Evolutionary conservation across 2,888 invertebrate genomes (phyloP), one percentile per base, ranked within the genome.

Genomic region (Spialia ferax): DNA sequence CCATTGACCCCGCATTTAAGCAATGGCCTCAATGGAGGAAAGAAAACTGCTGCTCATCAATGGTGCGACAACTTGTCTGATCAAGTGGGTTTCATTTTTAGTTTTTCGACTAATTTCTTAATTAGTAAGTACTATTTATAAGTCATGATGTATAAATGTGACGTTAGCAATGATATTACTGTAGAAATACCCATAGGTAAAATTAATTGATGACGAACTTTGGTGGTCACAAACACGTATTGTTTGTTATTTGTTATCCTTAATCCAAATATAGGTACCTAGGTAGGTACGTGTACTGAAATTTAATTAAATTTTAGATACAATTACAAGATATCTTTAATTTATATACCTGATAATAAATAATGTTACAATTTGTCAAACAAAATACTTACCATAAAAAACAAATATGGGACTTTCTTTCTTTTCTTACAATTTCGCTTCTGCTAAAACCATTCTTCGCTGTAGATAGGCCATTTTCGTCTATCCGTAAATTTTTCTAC

Each of bases 41-140:
- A 94, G 86, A 94, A 95, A 82, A 93, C 93, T 45, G 85, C 88
- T 50, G 94, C 95, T 60, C 94, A 95, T 80, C 91, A 91, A 76
- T 95, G 95, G 94, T 94, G 94, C 75, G 94, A 95, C 79, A 95
- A 94, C 77, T 86, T 95, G 72, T 94, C 94, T 45, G 95, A 95
- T 80, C 95, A 95, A 95, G 95, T 96, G 93, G 94, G 88, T 67
- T 59, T 50, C 4, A 11, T 50, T 57, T 38, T 18, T n/a, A 38
- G n/a, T 11, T 13, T n/a, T n/a, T n/a, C n/a, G n/a, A n/a, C n/a
- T n/a, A n/a, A n/a, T n/a, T 38, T 38, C 35, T 35, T 11, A 35
- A 4, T 23, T 23, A 11, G 23, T 50, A 50, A 50, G 23, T 50
- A 52, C 13, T n/a, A n/a, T n/a, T n/a, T n/a, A n/a, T n/a, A n/a